These are phyloP conservation scores for Melieria crassipennis DNA, from an alignment of 2,888 invertebrate genomes.

Conservation along the genomic window DNA sequence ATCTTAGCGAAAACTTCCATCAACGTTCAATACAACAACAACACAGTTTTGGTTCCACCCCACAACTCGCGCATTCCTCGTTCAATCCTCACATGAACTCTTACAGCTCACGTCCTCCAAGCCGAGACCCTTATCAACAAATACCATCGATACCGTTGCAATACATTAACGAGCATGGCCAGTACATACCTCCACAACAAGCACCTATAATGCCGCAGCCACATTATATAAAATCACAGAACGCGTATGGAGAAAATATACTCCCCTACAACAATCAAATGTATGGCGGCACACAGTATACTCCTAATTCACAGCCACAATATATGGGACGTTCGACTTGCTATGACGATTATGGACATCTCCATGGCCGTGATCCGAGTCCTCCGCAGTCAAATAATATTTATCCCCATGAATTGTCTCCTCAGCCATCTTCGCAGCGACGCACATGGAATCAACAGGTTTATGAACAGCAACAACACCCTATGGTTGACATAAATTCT, in stretches of 20 bases:
- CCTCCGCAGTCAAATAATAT: slow-evolving; percentile 72
- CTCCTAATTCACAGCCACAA: slow-evolving; percentile 62
- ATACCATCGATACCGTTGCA: slow-evolving; percentile 64
- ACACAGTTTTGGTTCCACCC: slow-evolving; percentile 64
- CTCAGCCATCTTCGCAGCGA: slow-evolving; percentile 68
- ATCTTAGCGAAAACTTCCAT: slow-evolving; percentile 66
- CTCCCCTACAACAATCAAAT: slow-evolving; percentile 53
- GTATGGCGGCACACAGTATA: slow-evolving; percentile 43
- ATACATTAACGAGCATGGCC: slow-evolving; percentile 64
- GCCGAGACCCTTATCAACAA: slow-evolving; percentile 63
- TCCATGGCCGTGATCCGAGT: slow-evolving; percentile 53
- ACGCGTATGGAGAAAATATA: slow-evolving; percentile 66
- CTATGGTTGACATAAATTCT: slow-evolving; percentile 62
- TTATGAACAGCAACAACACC: slow-evolving; percentile 55
- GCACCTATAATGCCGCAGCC: slow-evolving; percentile 36
- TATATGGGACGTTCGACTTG: slow-evolving; percentile 65
- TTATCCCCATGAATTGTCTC: slow-evolving; percentile 77
- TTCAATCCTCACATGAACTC: slow-evolving; percentile 57
- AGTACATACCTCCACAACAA: slow-evolving; percentile 63
- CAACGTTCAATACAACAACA: slow-evolving; percentile 58
- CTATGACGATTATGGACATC: slow-evolving; percentile 67
- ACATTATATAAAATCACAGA: slow-evolving; percentile 56
- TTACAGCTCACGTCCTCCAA: slow-evolving; percentile 63
- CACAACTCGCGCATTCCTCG: slow-evolving; percentile 62
- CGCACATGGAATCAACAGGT: slow-evolving; percentile 75